A percentile compares a stretch with the other conserved stretches of the same genome.
Conservation (phyloP, 2,113 vertebrate genomes). For the Pygoscelis adeliae region DNA sequence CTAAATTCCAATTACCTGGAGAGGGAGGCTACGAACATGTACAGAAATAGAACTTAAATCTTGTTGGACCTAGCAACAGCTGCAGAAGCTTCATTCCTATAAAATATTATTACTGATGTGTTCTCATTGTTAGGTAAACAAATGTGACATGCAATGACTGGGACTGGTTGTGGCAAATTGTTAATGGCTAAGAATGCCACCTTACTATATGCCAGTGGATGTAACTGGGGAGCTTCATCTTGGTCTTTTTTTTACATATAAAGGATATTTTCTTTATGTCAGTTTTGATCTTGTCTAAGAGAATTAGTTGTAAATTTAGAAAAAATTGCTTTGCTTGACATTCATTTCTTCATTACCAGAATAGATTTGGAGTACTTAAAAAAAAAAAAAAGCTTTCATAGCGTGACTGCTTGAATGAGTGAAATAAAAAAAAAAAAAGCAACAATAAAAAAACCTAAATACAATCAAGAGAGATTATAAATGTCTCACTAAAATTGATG, state of each 20-base stretch:
- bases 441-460: constrained; percentile 19
- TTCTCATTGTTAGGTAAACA: neutral
- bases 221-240: neutral
- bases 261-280: neutral
- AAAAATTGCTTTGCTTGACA: constrained; percentile 46
- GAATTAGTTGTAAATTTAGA: constrained; percentile 41
- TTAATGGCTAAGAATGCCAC: neutral
- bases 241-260: neutral
- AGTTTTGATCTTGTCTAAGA: constrained; percentile 4
- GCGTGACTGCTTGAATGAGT: constrained; percentile 12
- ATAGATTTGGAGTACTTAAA: constrained; percentile 43
- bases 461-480: constrained; percentile 36
- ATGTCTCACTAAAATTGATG: constrained; percentile 8
- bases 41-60: neutral
- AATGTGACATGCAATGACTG: neutral
- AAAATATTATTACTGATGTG: neutral
- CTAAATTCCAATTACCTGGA: neutral
- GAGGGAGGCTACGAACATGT: neutral
- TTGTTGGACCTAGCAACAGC: neutral
- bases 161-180: neutral
- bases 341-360: constrained; percentile 52
- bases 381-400: constrained; percentile 8
- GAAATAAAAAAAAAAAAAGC: neutral
- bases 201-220: neutral
- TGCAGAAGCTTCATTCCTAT: neutral